Evolutionary conservation across 2,797 vertebrate genomes (phyloP), one percentile per base, ranked within the genome.

Genomic region (Tenualosa thibaudeaui): DNA sequence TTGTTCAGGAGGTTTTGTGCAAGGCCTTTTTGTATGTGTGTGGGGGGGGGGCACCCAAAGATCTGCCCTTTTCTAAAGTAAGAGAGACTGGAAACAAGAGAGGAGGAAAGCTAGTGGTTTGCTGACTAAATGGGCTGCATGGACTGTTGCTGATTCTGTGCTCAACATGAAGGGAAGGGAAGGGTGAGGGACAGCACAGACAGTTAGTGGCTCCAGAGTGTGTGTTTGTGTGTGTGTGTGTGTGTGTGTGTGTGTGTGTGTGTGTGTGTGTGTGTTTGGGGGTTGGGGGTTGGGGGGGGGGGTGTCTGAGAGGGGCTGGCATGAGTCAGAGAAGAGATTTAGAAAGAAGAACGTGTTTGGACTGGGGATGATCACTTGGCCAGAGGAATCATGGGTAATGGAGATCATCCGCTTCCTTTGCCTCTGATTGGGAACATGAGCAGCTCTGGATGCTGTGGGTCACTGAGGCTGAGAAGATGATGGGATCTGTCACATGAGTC

Each of bases 321-420:
- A 22, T 2, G 71, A 43, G 71, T 78, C 40, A 12, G 37, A 75
- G 40, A 78, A 40, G 17, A 22, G 40, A 43, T 78, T 78, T 78
- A 17, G 15, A 46, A 78, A 46, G 26, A 40, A 75, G 40, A 78
- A 40, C 19, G 17, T 78, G 71, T 78, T 78, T 78, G 43, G 31
- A 40, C 71, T 78, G 71, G 40, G 71, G 37, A 78, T 78, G 71
- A 78, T 78, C 40, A 43, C 71, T 78, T 46, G 71, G 71, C 37
- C 3, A 78, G 40, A 19, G 71, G 40, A 19, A 78, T 78, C 15
- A 46, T 78, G 37, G 37, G 71, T 78, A 43, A 78, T 78, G 19
- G 71, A 78, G 71, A 22, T 78, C 37, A 46, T 78, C 71, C 37
- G 71, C 71, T 78, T 15, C 5, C 15, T 43, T 78, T n/a, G 71